Percentiles rank a stretch among this genome's conserved stretches.
Conservation (phyloP, 2,113 vertebrate species). For the Ptyas mucosa region DNA sequence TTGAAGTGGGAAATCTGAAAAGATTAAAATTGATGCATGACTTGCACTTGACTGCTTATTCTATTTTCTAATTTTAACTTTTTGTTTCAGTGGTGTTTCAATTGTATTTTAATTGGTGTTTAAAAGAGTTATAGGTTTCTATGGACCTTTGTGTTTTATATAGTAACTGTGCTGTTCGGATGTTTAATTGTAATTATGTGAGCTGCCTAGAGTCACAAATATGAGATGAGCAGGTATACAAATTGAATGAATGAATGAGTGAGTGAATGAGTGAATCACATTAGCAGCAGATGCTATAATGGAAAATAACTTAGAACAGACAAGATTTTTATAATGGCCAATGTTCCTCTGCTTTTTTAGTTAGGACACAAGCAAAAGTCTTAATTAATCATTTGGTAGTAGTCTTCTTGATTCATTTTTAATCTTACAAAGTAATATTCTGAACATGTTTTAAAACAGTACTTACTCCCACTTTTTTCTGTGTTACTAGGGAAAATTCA, state of each 20-base stretch:
- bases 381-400: not conserved
- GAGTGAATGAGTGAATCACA: not conserved
- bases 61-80: not conserved
- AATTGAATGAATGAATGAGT: not conserved
- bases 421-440: not conserved
- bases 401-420: not conserved
- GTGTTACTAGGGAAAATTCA: not conserved
- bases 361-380: not conserved
- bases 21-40: not conserved
- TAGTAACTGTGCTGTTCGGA: not conserved
- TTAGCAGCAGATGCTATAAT: not conserved
- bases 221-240: not conserved
- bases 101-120: not conserved
- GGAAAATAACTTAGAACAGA: not conserved
- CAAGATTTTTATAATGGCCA: not conserved
- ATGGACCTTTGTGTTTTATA: not conserved
- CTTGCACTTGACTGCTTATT: not conserved
- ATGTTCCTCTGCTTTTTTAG: not conserved
- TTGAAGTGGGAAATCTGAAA: not conserved
- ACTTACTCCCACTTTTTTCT: not conserved
- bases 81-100: not conserved
- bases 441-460: not conserved
- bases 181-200: not conserved
- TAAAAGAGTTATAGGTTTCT: not conserved
- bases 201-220: not conserved